A percentile compares a stretch with the other conserved stretches of the same genome.
These are phyloP conservation scores for Noctua comes DNA, from an alignment of 2,888 invertebrate species.

Conservation along the genomic window DNA sequence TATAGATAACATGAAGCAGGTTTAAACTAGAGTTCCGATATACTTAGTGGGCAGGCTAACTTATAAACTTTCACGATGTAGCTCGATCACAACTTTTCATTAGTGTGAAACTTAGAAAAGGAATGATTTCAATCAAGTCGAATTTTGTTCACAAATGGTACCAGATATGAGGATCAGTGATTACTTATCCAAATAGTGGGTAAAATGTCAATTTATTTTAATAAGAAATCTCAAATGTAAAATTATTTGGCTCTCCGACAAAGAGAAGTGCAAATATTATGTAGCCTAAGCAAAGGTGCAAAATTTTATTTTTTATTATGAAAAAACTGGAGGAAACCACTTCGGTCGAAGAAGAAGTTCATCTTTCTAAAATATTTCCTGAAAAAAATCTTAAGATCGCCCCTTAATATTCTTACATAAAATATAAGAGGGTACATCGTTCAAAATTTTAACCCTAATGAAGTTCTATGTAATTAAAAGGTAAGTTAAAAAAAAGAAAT, in stretches of 20 bases:
- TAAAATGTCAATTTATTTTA: constrained; percentile 7
- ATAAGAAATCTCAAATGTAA: constrained; percentile 18
- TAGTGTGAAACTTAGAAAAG: constrained; percentile 32
- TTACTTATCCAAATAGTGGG: constrained; percentile 8
- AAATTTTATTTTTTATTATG: neutral
- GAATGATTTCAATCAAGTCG: too few species aligned
- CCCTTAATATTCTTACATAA: neutral
- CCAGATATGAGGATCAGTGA: neutral
- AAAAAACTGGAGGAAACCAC: neutral
- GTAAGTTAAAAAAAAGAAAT: neutral
- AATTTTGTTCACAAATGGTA: constrained; percentile 20
- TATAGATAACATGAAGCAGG: constrained; percentile 40
- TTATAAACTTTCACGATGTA: constrained; percentile 56
- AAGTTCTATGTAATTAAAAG: neutral
- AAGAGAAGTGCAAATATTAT: constrained; percentile 31
- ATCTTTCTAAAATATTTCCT: neutral
- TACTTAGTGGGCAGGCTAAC: constrained; percentile 4
- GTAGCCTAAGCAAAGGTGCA: neutral
- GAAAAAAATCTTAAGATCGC: neutral
- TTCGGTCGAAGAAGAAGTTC: neutral
- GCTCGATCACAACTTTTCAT: constrained; percentile 24
- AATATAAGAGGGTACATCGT: neutral
- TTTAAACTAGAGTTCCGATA: constrained; percentile 29
- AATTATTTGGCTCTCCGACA: constrained; percentile 5
- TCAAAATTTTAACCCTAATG: neutral